Evolutionary conservation across 2,888 invertebrate species (phyloP), one percentile per base, ranked within the genome.

Genomic region (Folsomia manolachei): DNA sequence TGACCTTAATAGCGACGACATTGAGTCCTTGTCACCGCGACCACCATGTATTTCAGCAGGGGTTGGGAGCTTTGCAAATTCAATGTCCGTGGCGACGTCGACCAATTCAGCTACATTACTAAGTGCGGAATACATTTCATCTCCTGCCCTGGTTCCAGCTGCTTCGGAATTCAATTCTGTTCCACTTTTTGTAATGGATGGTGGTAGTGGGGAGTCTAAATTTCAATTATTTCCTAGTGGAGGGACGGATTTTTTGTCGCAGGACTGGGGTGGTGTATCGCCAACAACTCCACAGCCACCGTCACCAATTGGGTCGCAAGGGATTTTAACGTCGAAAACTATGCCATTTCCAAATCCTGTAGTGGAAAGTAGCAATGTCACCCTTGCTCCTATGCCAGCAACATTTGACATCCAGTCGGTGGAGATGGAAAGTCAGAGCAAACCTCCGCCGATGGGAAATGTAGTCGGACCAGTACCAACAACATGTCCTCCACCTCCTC

Each of bases 1-100:
- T 52, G 74, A 74, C 39, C 25, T 74, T 25, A 74, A 71, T 27
- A 74, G 74, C 66, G 74, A 74, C 23, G 74, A 74, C 25, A 7
- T n/a, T n/a, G n/a, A n/a, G n/a, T 67, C 70, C 1, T 25, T 53
- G 0, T 67, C 73, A 51, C 67, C 70, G n/a, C n/a, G n/a, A n/a
- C n/a, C n/a, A n/a, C n/a, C n/a, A n/a, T n/a, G n/a, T n/a, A n/a
- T n/a, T n/a, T n/a, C n/a, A n/a, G n/a, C n/a, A n/a, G n/a, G n/a
- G n/a, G n/a, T n/a, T n/a, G n/a, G n/a, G n/a, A n/a, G n/a, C n/a
- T n/a, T n/a, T n/a, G n/a, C n/a, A n/a, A n/a, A n/a, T n/a, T 39
- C 39, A 4, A 14, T 4, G 14, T 39, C 39, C 14, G 39, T 39
- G 39, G 39, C 39, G 14, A 9, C 39, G 4, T 4, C 7, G 4